Evolutionary conservation across 2,797 vertebrate genomes (phyloP).

Genomic region (Morus bassanus): DNA sequence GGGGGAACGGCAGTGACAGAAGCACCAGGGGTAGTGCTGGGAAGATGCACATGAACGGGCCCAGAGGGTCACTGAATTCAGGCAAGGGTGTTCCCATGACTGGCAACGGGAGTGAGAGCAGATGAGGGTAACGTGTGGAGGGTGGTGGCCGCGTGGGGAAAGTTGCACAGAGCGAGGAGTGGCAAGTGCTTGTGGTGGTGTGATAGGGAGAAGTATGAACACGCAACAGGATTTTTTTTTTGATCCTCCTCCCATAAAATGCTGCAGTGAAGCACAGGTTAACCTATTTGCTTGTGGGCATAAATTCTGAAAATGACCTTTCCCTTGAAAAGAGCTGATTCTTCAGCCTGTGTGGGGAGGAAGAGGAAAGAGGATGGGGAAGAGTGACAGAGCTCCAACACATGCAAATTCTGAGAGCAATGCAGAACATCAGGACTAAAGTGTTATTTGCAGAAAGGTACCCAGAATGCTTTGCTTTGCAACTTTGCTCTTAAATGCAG

Average conservation of each 20-base stretch:
- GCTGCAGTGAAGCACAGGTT: background rate
- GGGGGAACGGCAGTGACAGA: background rate
- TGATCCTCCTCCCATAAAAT: background rate
- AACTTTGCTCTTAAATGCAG: background rate
- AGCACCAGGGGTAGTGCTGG: background rate
- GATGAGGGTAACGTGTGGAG: rapidly evolving
- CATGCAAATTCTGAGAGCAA: background rate
- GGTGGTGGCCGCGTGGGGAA: background rate
- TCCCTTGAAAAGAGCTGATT: background rate
- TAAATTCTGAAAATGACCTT: background rate
- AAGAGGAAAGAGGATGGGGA: background rate
- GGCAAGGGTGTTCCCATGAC: background rate
- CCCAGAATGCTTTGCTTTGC: background rate
- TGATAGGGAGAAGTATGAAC: background rate
- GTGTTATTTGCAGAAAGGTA: background rate
- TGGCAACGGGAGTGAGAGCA: background rate
- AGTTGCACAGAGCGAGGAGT: background rate
- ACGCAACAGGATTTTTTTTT: background rate
- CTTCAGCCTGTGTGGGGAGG: background rate
- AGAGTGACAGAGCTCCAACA: background rate
- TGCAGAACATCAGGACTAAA: background rate
- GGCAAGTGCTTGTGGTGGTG: background rate
- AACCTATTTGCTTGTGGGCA: background rate
- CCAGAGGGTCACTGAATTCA: background rate
- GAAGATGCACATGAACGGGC: background rate